Evolutionary conservation across 2,113 vertebrate species (phyloP).

Genomic region (Ivindomyrus marchei): DNA sequence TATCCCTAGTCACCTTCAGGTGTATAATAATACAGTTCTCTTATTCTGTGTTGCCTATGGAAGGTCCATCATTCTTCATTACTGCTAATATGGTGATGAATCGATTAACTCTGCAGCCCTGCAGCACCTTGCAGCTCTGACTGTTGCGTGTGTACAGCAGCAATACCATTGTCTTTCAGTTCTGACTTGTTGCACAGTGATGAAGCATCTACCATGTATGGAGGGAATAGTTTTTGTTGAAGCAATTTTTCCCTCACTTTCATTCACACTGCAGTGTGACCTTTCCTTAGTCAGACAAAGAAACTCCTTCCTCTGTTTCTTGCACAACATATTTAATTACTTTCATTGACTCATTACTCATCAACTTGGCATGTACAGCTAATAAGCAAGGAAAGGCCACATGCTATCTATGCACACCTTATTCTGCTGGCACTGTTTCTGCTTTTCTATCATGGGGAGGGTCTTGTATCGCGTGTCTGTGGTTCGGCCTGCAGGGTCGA

Average conservation of each 20-base stretch:
- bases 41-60: not conserved
- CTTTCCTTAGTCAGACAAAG: not conserved
- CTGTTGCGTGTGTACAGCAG: not conserved
- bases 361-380: not conserved
- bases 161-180: not conserved
- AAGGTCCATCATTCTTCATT: not conserved
- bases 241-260: not conserved
- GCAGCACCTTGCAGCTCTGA: not conserved
- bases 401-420: constrained; percentile 33
- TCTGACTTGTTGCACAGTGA: not conserved
- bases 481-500: constrained; percentile 42
- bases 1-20: not conserved
- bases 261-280: not conserved
- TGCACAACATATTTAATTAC: not conserved
- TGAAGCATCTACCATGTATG: not conserved
- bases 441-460: constrained; percentile 32
- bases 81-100: not conserved
- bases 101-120: not conserved
- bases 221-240: not conserved
- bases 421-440: constrained; percentile 39
- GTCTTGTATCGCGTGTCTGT: constrained; percentile 18
- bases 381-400: not conserved
- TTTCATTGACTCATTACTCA: not conserved
- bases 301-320: not conserved
- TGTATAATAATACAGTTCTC: not conserved